Conservation (phyloP, 2,113 vertebrate genomes). For the Tragelaphus imberbis region DNA sequence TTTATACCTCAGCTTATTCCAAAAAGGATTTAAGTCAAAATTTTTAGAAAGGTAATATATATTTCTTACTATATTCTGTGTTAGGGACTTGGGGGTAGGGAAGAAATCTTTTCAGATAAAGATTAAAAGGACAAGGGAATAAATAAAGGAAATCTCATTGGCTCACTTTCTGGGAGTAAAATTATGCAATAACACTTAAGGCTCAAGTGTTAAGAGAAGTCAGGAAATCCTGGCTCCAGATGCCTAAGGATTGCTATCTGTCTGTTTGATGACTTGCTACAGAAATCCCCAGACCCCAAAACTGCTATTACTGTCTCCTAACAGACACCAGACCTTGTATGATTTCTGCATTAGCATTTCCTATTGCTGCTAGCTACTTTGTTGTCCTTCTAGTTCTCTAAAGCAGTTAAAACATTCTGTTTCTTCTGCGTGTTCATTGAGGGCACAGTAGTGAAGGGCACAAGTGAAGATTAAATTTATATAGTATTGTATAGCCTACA, state of each 20-base stretch:
- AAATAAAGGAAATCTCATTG: not conserved
- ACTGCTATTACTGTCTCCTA: conserved; percentile 20
- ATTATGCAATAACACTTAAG: not conserved
- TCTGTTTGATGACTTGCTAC: not conserved
- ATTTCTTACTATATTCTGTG: not conserved
- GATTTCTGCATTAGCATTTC: conserved; percentile 24
- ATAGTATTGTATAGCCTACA: not conserved
- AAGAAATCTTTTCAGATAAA: conserved; percentile 7
- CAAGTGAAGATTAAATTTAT: not conserved
- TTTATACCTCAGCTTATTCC: not conserved
- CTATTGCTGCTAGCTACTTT: conserved; percentile 38
- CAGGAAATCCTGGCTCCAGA: conserved; percentile 39
- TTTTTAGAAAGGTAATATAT: not conserved
- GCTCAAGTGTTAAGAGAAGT: not conserved
- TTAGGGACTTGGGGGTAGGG: not conserved
- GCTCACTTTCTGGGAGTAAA: not conserved
- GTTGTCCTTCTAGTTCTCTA: not conserved
- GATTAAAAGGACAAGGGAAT: not conserved
- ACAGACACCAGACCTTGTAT: conserved; percentile 5
- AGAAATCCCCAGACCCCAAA: not conserved
- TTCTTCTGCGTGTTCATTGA: not conserved
- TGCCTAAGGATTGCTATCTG: not conserved
- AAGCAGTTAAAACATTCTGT: not conserved
- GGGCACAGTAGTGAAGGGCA: not conserved
- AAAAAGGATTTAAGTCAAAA: not conserved